These are phyloP conservation scores for Polyommatus icarus DNA, from an alignment of 2,888 invertebrate genomes.

Conservation along the genomic window DNA sequence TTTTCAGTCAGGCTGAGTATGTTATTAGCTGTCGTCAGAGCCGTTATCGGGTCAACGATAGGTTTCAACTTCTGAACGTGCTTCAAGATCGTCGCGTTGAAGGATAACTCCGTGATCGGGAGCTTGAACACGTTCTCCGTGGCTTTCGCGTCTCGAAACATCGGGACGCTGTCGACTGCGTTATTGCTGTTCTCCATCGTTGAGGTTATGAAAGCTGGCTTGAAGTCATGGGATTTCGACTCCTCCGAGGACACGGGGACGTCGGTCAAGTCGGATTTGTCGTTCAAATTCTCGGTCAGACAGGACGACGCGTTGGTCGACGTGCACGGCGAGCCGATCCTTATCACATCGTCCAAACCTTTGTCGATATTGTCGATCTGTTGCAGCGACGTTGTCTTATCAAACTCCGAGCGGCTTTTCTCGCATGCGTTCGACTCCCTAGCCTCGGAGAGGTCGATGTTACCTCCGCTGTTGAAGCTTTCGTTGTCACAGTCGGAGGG, in stretches of 20 bases:
- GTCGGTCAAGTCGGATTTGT: conserved; percentile 62
- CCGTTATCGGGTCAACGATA: conserved; percentile 70
- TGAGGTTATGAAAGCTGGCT: conserved; percentile 70
- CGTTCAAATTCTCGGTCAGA: conserved; percentile 60
- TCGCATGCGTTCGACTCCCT: conserved; percentile 56
- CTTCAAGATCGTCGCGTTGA: conserved; percentile 71
- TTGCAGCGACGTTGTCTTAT: conserved; percentile 51
- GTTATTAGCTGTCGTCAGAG: conserved; percentile 55
- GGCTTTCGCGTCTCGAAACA: conserved; percentile 63
- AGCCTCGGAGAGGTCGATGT: conserved; percentile 62
- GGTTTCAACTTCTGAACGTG: conserved; percentile 73
- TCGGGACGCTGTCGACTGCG: conserved; percentile 71
- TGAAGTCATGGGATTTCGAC: conserved; percentile 57
- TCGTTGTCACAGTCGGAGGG: conserved; percentile 50
- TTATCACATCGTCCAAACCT: conserved; percentile 55
- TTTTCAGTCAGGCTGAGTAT: conserved; percentile 50
- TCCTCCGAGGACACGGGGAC: conserved; percentile 65
- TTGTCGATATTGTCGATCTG: conserved; percentile 51
- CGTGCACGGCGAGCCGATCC: conserved; percentile 57
- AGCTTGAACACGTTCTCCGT: conserved; percentile 69
- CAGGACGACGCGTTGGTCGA: conserved; percentile 59
- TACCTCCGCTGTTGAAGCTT: conserved; percentile 59
- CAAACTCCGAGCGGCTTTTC: conserved; percentile 49
- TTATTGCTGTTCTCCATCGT: conserved; percentile 79
- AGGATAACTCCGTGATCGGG: conserved; percentile 70